These are phyloP conservation scores for Panzeria rudis DNA, from an alignment of 2,888 invertebrate genomes.

Conservation along the genomic window DNA sequence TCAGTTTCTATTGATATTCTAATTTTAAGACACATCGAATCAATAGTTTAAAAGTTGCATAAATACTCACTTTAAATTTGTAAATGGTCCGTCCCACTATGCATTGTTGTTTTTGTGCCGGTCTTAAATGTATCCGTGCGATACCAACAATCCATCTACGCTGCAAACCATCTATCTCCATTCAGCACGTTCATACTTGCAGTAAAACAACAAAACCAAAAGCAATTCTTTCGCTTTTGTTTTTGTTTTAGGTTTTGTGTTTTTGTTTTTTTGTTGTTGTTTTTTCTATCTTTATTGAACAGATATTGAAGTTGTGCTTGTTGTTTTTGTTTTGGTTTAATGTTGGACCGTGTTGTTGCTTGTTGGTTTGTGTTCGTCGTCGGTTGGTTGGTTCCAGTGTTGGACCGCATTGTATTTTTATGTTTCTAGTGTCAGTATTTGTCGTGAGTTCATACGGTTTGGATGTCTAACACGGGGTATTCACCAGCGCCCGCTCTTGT, in stretches of 20 bases:
- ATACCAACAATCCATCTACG: conserved; percentile 17
- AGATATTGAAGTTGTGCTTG: conserved; percentile 28
- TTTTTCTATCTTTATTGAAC: conserved; percentile 26
- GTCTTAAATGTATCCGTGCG: conserved; percentile 52
- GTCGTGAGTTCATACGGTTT: conserved; percentile 69
- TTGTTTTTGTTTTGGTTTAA: conserved; percentile 17
- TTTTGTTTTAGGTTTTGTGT: conserved; percentile 31
- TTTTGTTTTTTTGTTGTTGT: conserved; percentile 20
- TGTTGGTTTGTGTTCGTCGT: conserved; percentile 46
- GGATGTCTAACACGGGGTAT: conserved; percentile 45
- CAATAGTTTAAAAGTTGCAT: too few species aligned
- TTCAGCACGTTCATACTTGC: conserved; percentile 36
- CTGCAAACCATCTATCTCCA: conserved; percentile 32
- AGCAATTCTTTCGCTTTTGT: conserved; percentile 41
- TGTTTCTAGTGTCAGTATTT: conserved; percentile 62
- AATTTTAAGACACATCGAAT: too few species aligned
- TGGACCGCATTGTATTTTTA: conserved; percentile 46
- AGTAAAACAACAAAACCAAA: neutral
- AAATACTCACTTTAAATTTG: too few species aligned
- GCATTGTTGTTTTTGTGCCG: conserved; percentile 42
- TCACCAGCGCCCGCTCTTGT: conserved; percentile 7
- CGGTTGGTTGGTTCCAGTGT: conserved; percentile 35
- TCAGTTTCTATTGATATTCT: too few species aligned
- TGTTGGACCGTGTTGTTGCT: conserved; percentile 25
- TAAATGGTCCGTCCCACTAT: conserved; percentile 10